Percentiles rank a stretch among this genome's conserved stretches.
Conservation (phyloP, 1,140 invertebrate species). For the Streblospio benedicti region DNA sequence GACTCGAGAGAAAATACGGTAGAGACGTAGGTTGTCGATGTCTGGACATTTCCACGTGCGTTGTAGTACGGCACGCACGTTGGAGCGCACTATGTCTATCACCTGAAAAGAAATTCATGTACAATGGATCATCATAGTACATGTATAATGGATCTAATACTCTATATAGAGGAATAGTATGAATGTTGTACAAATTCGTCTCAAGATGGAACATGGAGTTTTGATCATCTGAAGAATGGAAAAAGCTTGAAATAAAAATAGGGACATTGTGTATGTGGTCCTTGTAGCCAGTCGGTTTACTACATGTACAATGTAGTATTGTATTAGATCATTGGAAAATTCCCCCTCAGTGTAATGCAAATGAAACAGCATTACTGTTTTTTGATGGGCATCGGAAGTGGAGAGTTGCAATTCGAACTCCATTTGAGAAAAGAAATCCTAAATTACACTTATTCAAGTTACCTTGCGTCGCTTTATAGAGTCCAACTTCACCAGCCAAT, state of each 20-base stretch:
- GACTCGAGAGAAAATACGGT: conserved; percentile 41
- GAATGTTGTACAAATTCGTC: not conserved
- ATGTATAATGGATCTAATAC: not conserved
- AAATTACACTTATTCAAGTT: too few relatives aligned
- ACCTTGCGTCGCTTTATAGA: conserved; percentile 45
- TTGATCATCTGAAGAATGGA: not conserved
- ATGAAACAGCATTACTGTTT: too few relatives aligned
- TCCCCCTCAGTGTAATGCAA: too few relatives aligned
- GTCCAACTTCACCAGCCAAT: conserved; percentile 47
- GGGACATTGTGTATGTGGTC: too few relatives aligned
- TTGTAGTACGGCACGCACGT: conserved; percentile 40
- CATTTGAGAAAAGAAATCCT: too few relatives aligned
- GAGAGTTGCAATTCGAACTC: too few relatives aligned
- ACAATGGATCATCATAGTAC: not conserved
- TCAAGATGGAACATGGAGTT: not conserved
- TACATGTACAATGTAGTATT: too few relatives aligned
- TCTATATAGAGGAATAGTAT: not conserved
- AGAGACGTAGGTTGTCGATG: conserved; percentile 37
- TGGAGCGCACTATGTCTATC: conserved; percentile 43
- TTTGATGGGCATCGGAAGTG: too few relatives aligned
- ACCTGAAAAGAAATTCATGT: conserved; percentile 26
- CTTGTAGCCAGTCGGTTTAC: too few relatives aligned
- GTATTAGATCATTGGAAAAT: too few relatives aligned
- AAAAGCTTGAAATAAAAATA: not conserved
- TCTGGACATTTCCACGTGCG: conserved; percentile 35